These are phyloP conservation scores for Blomia tropicalis DNA, from an alignment of 2,888 invertebrate species.

Conservation along the genomic window DNA sequence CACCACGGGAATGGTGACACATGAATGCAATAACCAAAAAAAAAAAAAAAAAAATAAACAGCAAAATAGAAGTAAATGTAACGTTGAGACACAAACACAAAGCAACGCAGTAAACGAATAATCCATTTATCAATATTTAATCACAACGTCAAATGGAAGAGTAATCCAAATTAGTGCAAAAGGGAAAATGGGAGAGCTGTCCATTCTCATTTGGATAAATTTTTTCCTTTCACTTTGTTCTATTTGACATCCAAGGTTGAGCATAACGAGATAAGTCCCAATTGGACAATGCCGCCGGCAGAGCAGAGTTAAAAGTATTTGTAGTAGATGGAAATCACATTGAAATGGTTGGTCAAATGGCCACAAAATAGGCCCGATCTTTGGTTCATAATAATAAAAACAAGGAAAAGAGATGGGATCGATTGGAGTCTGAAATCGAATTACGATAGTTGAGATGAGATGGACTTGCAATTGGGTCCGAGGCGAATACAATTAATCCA, in stretches of 20 bases:
- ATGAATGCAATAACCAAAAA: background rate
- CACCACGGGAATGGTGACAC: background rate
- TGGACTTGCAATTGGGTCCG: no score
- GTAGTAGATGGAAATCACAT: background rate
- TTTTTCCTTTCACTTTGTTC: background rate
- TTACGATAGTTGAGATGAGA: no score
- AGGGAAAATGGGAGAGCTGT: background rate
- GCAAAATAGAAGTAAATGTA: no score
- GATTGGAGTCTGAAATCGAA: constrained; percentile 2
- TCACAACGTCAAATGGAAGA: background rate
- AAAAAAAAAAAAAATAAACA: background rate
- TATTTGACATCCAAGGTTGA: no score
- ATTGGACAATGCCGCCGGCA: background rate
- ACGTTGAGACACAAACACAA: background rate
- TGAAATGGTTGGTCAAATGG: constrained; percentile 8
- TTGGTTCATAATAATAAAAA: background rate
- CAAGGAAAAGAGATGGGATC: background rate
- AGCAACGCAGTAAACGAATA: background rate
- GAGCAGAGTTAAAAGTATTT: background rate
- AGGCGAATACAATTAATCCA: no score
- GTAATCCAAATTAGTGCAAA: background rate
- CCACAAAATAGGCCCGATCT: background rate
- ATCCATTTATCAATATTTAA: constrained; percentile 12
- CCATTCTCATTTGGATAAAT: constrained; percentile 5
- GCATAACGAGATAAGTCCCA: background rate